Evolutionary conservation across 2,797 vertebrate genomes (phyloP).

Genomic region (Thaleichthys pacificus): DNA sequence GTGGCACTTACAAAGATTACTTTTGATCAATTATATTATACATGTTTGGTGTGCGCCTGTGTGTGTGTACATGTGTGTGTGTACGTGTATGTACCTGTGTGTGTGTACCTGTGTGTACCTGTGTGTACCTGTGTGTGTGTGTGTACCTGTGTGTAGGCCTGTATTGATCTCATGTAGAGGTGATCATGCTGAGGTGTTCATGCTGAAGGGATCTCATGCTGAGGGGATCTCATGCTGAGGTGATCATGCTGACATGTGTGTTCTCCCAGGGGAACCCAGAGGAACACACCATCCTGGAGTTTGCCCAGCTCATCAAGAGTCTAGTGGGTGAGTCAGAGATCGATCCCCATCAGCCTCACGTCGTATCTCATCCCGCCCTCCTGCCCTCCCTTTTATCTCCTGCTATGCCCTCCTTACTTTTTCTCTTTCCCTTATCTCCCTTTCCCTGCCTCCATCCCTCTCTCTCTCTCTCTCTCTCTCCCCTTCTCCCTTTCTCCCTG

Average conservation of each 20-base stretch:
- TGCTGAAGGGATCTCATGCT: no score
- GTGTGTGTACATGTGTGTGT: background rate
- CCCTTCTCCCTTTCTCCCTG: no score
- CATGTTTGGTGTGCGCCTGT: background rate
- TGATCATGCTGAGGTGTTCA: no score
- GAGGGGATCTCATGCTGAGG: no score
- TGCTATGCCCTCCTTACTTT: background rate
- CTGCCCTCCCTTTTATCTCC: background rate
- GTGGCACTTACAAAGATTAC: background rate
- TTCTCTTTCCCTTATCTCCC: background rate
- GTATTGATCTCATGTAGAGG: background rate
- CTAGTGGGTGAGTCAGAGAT: constrained; percentile 85
- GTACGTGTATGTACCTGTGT: background rate
- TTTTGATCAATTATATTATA: background rate
- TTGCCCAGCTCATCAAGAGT: constrained; percentile 95
- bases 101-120: background rate
- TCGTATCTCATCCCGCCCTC: background rate
- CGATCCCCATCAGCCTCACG: background rate
- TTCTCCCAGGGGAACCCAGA: constrained; percentile 91
- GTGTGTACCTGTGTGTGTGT: background rate
- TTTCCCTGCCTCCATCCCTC: background rate
- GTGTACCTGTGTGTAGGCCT: background rate
- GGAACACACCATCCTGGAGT: constrained; percentile 97
- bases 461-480: no score
- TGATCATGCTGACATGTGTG: background rate